Evolutionary conservation across 2,113 vertebrate species (phyloP), one percentile per base, ranked within the genome.

Genomic region (Charina bottae): DNA sequence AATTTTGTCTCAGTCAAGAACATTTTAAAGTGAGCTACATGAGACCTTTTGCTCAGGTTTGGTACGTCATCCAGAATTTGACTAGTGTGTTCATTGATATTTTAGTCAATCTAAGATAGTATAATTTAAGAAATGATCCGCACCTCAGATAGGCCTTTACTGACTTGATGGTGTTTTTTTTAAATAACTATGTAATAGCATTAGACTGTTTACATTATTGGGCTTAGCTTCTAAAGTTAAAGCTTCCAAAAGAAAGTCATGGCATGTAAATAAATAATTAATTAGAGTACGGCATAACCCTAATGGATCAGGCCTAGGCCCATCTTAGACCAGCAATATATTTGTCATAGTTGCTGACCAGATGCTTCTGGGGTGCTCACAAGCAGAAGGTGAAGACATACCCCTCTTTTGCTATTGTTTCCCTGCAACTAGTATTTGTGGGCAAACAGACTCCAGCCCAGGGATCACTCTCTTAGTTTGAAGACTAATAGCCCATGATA

Each of bases 1-100:
- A 97, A 97, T 97, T 97, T 97, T 97, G 93, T 92, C 94, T 96
- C 96, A 94, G 96, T 97, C 95, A 96, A 90, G 91, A 91, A 91
- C 83, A 89, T 64, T 96, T 95, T 95, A 92, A 95, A 94, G 89
- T 94, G 91, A 59, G 46, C 90, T 83, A 78, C 0, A 0, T 92
- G 89, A 94, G 93, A 89, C 88, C 90, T 93, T 60, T 94, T 93
- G 59, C n/a, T 78, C 19, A 92, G 62, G 26, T 92, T 96, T 60
- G 93, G 46, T 23, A 89, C 85, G 85, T 83, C n/a, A 91, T 37
- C 28, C 37, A 64, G 12, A 89, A 94, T 92, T 55, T 46, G 49
- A 92, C 19, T 46, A 85, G 37, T 72, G 12, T 96, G 53, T 92
- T 94, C 64, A 90, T 89, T 87, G 93, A 89, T 83, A 91, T 28